Conservation (phyloP, 2,113 vertebrate species). For the Paramormyrops kingsleyae region DNA sequence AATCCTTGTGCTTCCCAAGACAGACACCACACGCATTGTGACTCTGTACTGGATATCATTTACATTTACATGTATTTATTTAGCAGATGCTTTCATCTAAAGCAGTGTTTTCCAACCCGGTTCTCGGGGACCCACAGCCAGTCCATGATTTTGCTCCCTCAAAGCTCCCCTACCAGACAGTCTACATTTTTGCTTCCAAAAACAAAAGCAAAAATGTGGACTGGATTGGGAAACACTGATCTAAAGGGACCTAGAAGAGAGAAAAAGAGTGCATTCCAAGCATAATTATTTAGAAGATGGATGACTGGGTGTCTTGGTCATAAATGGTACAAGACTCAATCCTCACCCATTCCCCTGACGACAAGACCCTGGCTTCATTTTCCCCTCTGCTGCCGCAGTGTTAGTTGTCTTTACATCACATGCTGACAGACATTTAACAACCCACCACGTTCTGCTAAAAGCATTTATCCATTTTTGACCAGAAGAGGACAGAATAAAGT, state of each 20-base stretch:
- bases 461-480: conserved; percentile 38
- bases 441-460: conserved; percentile 26
- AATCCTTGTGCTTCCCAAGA: not conserved
- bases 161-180: not conserved
- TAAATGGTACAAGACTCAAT: not conserved
- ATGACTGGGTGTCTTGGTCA: not conserved
- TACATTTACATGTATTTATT: not conserved
- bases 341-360: not conserved
- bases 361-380: not conserved
- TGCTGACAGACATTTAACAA: not conserved
- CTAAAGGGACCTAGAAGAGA: not conserved
- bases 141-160: not conserved
- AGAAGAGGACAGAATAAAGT: conserved; percentile 28
- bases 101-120: not conserved
- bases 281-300: not conserved
- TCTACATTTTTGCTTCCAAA: not conserved
- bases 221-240: not conserved
- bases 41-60: not conserved
- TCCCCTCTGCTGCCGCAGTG: not conserved
- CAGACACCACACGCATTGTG: not conserved
- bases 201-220: no score
- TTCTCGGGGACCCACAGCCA: not conserved
- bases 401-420: not conserved
- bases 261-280: not conserved
- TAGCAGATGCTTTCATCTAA: not conserved